Base-by-base conservation (phyloP, 2,113 vertebrate species). In the Hiodon alosoides region DNA sequence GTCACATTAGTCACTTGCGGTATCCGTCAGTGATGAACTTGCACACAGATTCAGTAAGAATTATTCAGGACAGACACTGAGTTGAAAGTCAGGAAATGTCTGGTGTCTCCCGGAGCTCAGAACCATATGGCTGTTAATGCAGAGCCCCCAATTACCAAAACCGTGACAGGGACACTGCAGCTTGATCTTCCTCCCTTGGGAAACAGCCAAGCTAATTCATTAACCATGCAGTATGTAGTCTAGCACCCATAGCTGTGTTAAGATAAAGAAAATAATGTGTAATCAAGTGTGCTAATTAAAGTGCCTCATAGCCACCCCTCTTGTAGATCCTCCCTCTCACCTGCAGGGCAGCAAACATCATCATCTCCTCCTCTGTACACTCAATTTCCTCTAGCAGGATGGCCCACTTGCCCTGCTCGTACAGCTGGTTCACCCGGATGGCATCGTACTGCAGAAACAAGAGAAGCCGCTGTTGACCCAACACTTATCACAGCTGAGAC, bases 281-380 rank as follows among this genome's bases (percentile, higher is more conserved):
- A 1, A 31, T 31, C 31, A 31, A 31, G 31, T 31, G 31, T 31
- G 31, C 31, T 31, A 31, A 69, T 58, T 58, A 59, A 59, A 58
- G 47, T 7, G 16, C 31, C n/a, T 66, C 7, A 16, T 17, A n/a
- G 46, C 58, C 4, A n/a, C 7, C 11, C 8, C 13, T 14, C 60
- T 14, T 52, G 16, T 10, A 17, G 48, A 10, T 9, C n/a, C 13
- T 2, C 3, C 10, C 10, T 60, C 82, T 79, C 88, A 99, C 97
- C 95, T 99, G 97, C 85, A 99, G 85, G 0, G 97, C 97, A 4
- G 97, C 97, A 76, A 99, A 99, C 97, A 99, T 99, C 97, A 99
- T 99, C 96, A 98, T 98, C 85, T 99, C 97, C 79, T 98, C 97
- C 85, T 99, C 97, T 0, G 97, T 98, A 88, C 97, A 99, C 81